phyloP scores from a whole-genome alignment of 64 coral and sea anemone genomes.

The Montipora efflorescens region DNA sequence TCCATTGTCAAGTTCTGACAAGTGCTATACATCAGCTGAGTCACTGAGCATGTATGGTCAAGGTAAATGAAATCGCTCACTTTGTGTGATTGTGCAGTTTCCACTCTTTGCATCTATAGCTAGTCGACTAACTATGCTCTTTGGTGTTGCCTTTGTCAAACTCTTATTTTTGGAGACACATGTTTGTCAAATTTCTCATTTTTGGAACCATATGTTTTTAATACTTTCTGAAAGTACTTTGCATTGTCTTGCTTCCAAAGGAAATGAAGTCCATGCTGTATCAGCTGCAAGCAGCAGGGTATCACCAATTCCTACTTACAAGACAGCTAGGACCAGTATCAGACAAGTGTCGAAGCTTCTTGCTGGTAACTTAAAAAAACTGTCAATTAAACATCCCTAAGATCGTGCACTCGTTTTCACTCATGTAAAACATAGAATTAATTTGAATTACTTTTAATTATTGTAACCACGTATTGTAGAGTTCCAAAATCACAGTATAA shows the following conservation, averaged over 20 bases:
- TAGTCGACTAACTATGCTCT: too few species aligned
- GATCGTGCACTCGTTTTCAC: not conserved
- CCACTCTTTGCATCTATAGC: too few species aligned
- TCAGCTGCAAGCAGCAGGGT: not conserved
- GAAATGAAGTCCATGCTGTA: slow-evolving; percentile 8
- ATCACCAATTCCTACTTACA: slow-evolving; percentile 16
- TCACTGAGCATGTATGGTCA: not conserved
- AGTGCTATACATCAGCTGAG: slow-evolving; percentile 21
- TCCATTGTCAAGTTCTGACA: not conserved
- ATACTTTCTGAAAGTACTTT: too few species aligned
- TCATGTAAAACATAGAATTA: not conserved
- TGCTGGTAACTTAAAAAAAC: not conserved
- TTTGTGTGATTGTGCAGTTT: too few species aligned
- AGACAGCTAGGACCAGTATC: slow-evolving; percentile 33
- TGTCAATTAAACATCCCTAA: too few species aligned
- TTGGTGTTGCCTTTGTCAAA: too few species aligned
- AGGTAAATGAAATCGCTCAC: not conserved
- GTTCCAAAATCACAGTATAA: too few species aligned
- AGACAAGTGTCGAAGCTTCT: slow-evolving; percentile 21
- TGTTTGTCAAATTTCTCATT: too few species aligned
- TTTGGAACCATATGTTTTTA: too few species aligned
- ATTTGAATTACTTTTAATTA: too few species aligned
- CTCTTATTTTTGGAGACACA: too few species aligned
- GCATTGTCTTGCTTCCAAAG: not conserved
- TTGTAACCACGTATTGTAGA: too few species aligned